phyloP scores from a whole-genome alignment of 1,140 invertebrate species.

The Drusus annulatus region DNA sequence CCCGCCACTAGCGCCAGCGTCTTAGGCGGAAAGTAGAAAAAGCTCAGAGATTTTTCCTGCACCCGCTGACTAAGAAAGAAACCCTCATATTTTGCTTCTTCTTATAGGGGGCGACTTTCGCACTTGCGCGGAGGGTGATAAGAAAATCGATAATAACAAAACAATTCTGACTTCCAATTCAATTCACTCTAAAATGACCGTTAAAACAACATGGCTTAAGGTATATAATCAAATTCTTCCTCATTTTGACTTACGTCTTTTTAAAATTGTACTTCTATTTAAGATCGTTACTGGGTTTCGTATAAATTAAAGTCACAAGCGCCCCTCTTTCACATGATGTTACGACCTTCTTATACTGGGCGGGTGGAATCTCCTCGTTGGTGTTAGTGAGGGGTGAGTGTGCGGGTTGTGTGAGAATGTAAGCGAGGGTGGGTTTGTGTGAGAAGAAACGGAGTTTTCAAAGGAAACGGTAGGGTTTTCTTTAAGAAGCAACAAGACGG shows the following conservation, averaged over 20 bases:
- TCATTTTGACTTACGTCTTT: neutral
- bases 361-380: neutral
- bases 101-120: slow-evolving; percentile 24
- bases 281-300: neutral
- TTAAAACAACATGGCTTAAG: neutral
- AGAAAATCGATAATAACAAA: slow-evolving; percentile 37
- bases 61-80: slow-evolving; percentile 46
- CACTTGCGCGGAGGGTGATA: slow-evolving; percentile 50
- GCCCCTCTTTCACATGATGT: neutral
- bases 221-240: neutral
- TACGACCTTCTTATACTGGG: slow-evolving; percentile 21
- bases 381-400: slow-evolving; percentile 18
- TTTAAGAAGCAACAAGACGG: slow-evolving; percentile 49
- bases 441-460: slow-evolving; percentile 55
- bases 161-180: neutral
- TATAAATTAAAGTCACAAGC: slow-evolving; percentile 7
- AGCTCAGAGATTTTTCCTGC: slow-evolving; percentile 50
- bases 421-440: slow-evolving; percentile 43
- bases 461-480: slow-evolving; percentile 50
- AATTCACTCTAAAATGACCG: neutral
- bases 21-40: slow-evolving; percentile 54
- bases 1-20: slow-evolving; percentile 46
- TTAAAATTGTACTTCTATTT: neutral
- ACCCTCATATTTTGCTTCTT: slow-evolving; percentile 1
- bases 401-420: neutral